These are phyloP conservation scores for Lymantria monacha DNA, from an alignment of 2,888 invertebrate species.

Conservation along the genomic window DNA sequence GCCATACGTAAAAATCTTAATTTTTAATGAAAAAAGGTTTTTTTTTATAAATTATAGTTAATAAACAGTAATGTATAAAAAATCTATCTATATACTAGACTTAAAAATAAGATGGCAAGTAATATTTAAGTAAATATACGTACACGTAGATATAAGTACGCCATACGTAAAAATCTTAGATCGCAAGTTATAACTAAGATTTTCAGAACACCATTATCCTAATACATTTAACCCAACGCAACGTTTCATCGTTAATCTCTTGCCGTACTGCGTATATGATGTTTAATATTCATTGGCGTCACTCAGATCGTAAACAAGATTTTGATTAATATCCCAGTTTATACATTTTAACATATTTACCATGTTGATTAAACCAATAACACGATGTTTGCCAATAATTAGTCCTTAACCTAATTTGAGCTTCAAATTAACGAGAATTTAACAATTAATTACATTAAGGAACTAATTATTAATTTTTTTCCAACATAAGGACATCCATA, in stretches of 20 bases:
- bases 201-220: no score
- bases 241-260: background rate
- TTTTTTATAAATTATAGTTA: no score
- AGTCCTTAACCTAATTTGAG: background rate
- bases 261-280: background rate
- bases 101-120: no score
- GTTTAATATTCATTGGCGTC: background rate
- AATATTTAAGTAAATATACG: no score
- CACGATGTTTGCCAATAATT: background rate
- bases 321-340: conserved; percentile 4
- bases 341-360: background rate
- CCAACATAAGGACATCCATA: no score
- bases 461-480: background rate
- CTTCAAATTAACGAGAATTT: background rate
- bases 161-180: no score
- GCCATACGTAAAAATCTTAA: no score
- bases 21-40: no score
- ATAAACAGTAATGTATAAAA: no score
- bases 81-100: no score
- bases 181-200: no score
- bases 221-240: background rate
- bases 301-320: conserved; percentile 1
- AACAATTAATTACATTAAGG: background rate
- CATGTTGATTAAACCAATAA: background rate
- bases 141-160: no score